phyloP scores from a whole-genome alignment of 2,113 vertebrate genomes.

The Trichechus manatus region DNA sequence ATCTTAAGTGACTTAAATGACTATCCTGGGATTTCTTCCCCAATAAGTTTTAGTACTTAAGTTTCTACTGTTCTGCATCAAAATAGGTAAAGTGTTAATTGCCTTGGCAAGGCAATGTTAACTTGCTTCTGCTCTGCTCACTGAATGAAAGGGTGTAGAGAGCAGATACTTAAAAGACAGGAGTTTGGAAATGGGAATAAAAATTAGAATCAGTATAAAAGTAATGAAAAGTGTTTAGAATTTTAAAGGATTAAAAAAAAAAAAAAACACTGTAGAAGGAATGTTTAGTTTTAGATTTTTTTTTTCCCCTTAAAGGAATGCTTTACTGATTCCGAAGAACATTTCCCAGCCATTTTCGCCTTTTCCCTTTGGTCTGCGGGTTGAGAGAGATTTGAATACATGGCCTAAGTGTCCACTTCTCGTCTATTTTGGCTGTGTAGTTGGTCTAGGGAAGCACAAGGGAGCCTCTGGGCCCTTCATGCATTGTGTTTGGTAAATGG shows the following conservation, averaged over 20 bases:
- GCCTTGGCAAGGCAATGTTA: background rate
- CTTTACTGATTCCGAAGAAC: background rate
- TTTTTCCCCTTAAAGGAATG: background rate
- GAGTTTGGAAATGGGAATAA: background rate
- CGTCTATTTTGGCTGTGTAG: background rate
- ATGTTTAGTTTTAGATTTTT: background rate
- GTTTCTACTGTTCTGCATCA: background rate
- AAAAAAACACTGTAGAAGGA: background rate
- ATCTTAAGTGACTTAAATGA: background rate
- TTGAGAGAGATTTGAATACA: background rate
- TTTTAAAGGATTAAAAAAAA: background rate
- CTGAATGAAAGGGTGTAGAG: background rate
- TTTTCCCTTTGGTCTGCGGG: background rate
- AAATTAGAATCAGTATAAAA: background rate
- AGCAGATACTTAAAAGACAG: background rate
- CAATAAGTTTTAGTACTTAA: background rate
- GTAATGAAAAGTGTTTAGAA: background rate
- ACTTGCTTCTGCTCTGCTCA: background rate
- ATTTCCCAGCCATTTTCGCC: background rate
- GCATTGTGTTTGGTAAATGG: background rate
- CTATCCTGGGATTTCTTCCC: background rate
- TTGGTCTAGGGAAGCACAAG: background rate
- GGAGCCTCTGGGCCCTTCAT: slow-evolving; percentile 23
- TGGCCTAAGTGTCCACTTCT: background rate
- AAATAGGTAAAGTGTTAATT: background rate